Conservation (phyloP, 1,140 invertebrate genomes). For the Drosophila tropicalis region DNA sequence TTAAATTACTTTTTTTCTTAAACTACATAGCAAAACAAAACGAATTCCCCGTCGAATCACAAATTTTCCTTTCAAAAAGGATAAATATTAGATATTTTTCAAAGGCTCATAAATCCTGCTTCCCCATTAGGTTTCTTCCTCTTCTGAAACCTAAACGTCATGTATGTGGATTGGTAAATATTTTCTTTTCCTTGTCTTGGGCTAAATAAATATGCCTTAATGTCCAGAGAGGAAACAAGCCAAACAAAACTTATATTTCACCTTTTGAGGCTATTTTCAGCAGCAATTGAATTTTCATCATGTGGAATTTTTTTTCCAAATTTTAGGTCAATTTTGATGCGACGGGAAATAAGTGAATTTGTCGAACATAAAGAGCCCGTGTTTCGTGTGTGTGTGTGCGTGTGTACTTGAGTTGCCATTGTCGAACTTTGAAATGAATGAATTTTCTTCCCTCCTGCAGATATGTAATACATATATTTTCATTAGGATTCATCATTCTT, state of each 20-base stretch:
- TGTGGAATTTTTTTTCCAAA: slow-evolving; percentile 16
- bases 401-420: too few relatives aligned
- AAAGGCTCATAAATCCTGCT: too few relatives aligned
- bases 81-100: too few relatives aligned
- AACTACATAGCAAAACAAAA: too few relatives aligned
- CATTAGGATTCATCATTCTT: not conserved
- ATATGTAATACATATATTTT: not conserved
- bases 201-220: not conserved
- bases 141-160: too few relatives aligned
- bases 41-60: too few relatives aligned
- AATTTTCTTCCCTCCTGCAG: not conserved
- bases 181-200: not conserved
- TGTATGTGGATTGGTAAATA: too few relatives aligned
- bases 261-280: not conserved
- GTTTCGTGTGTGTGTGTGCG: not conserved
- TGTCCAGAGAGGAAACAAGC: not conserved
- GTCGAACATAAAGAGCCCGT: not conserved
- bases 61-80: too few relatives aligned
- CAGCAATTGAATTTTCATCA: not conserved
- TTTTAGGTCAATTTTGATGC: slow-evolving; percentile 36
- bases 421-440: not conserved
- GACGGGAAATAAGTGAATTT: slow-evolving; percentile 8
- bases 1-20: too few relatives aligned
- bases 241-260: slow-evolving; percentile 17
- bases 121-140: too few relatives aligned